Evolutionary conservation across 2,797 vertebrate genomes (phyloP), one percentile per base, ranked within the genome.

Genomic region (Monodelphis domestica): DNA sequence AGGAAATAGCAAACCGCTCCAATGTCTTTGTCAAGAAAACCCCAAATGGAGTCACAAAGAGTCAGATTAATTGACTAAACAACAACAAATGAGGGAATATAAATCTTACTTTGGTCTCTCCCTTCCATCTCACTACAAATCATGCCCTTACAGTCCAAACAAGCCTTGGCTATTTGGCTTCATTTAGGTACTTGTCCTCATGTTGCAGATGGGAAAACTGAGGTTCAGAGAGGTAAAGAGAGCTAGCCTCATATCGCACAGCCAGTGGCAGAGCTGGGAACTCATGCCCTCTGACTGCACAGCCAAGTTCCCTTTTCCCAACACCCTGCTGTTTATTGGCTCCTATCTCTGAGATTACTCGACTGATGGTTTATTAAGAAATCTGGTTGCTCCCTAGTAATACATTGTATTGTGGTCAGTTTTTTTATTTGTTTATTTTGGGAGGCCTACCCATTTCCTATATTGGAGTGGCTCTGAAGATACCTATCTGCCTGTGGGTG

Each of bases 361-460:
- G 1, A 17, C 17, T 21, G 63, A 15, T 38, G 3, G 38, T 78
- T 78, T 33, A 78, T 78, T n/a, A 78, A 78, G 17, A n/a, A 10
- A 21, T n/a, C n/a, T 45, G 63, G 38, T 38, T 17, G 15, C 63
- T 78, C 63, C 63, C n/a, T 38, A 4, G 78, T 21, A n/a, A 78
- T 7, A 78, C n/a, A 24, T 78, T 24, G n/a, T 12, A 12, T n/a
- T 33, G n/a, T 38, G 17, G 63, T 78, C 21, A 78, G 24, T 78
- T 78, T 78, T 78, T 78, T 78, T 78, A 78, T n/a, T 78, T 78
- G 57, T 78, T 78, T 78, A 78, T 78, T 70, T n/a, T 24, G n/a
- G n/a, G 21, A 78, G 63, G n/a, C 17, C 15, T 78, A 17, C 17
- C 70, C 38, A 45, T 45, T n/a, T 78, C n/a, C 7, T 45, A 17